Evolutionary conservation across 2,888 invertebrate species (phyloP).

Genomic region (Phoenoteleia sp.): DNA sequence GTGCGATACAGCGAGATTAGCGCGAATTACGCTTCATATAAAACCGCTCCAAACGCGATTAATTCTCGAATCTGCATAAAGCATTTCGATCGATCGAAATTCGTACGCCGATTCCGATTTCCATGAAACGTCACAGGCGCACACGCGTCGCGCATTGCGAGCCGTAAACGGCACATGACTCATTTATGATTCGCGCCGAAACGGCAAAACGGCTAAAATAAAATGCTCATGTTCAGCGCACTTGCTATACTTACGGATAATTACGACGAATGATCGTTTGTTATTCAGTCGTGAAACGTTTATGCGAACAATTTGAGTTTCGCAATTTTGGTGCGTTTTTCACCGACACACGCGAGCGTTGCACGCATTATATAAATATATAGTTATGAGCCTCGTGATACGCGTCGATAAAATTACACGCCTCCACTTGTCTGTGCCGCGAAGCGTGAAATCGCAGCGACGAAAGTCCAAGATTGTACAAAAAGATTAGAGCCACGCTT

Average conservation of each 20-base stretch:
- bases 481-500: constrained; percentile 60
- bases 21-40: constrained; percentile 41
- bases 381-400: constrained; percentile 65
- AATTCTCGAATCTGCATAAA: constrained; percentile 41
- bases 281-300: constrained; percentile 38
- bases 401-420: constrained; percentile 73
- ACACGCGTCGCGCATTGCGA: background rate
- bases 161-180: constrained; percentile 7
- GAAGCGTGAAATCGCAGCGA: constrained; percentile 80
- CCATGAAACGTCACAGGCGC: constrained; percentile 17
- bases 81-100: constrained; percentile 37
- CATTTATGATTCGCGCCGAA: constrained; percentile 31
- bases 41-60: constrained; percentile 49
- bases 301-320: constrained; percentile 47
- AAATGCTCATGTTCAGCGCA: background rate
- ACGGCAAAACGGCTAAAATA: constrained; percentile 13
- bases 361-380: constrained; percentile 67
- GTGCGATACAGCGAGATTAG: constrained; percentile 49
- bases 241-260: constrained; percentile 38
- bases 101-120: constrained; percentile 37
- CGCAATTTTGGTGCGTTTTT: constrained; percentile 60
- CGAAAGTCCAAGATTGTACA: constrained; percentile 77
- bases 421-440: constrained; percentile 75
- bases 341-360: constrained; percentile 39
- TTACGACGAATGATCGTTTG: constrained; percentile 4